Conservation (phyloP, 2,888 invertebrate genomes). For the Hermaeophaga mercurialis region DNA sequence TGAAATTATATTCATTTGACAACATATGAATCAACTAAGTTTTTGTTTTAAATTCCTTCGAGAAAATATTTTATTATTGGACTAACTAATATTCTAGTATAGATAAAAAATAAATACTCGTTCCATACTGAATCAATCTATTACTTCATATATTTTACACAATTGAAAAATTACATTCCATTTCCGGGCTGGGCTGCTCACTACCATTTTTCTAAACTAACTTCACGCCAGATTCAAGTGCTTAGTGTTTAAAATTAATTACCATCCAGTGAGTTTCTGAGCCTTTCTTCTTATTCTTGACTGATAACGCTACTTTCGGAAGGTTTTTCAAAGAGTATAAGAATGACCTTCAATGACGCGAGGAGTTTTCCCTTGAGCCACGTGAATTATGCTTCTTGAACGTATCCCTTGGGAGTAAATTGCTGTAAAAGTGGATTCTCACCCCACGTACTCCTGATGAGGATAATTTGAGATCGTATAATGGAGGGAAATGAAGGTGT, state of each 20-base stretch:
- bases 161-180: no score
- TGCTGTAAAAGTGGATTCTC: slow-evolving; percentile 30
- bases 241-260: slow-evolving; percentile 10
- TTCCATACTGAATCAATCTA: no score
- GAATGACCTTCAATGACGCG: slow-evolving; percentile 22
- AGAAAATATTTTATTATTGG: no score
- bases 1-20: no score
- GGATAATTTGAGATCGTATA: slow-evolving; percentile 29
- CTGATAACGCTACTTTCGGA: slow-evolving; percentile 10
- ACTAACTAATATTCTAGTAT: no score
- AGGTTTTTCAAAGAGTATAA: slow-evolving; percentile 15
- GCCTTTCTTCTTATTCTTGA: slow-evolving; percentile 10
- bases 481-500: slow-evolving; percentile 19
- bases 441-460: slow-evolving; percentile 24
- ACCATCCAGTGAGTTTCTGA: background rate
- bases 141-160: no score
- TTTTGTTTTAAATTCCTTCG: no score
- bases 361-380: slow-evolving; percentile 21
- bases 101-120: no score
- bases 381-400: slow-evolving; percentile 24
- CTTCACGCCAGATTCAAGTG: slow-evolving; percentile 3
- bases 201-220: slow-evolving; percentile 1
- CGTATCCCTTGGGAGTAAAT: slow-evolving; percentile 26
- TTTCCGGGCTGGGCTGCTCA: no score
- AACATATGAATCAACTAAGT: no score